Percentiles rank a stretch among this genome's conserved stretches.
Evolutionary conservation across 53 echinoderm and acorn worm genomes (phyloP).

Genomic region (Patiria pectinifera): DNA sequence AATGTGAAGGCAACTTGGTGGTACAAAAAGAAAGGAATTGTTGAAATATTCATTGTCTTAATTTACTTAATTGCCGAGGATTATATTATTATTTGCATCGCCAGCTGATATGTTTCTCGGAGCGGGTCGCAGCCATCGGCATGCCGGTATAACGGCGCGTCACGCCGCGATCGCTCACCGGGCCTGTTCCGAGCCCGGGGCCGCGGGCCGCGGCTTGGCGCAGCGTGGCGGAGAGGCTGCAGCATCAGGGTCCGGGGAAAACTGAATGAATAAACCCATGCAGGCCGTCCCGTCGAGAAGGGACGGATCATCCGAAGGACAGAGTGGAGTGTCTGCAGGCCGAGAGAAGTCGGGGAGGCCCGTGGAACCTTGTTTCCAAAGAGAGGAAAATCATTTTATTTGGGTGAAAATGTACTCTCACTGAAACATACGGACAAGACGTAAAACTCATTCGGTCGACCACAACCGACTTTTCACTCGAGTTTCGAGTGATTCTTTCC

Average conservation of each 20-base stretch:
- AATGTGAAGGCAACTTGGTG: neutral
- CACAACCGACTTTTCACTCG: too few relatives aligned
- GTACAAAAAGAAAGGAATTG: neutral
- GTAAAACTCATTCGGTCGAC: too few relatives aligned
- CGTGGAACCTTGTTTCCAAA: too few relatives aligned
- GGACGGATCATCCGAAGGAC: constrained; percentile 14
- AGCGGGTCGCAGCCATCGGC: constrained; percentile 10
- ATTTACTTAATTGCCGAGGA: neutral
- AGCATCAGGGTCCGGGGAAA: neutral
- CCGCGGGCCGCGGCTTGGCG: neutral
- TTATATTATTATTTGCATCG: neutral
- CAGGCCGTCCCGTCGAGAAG: neutral
- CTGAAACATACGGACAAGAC: too few relatives aligned
- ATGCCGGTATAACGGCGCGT: constrained; percentile 18
- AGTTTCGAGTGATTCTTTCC: too few relatives aligned
- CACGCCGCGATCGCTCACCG: constrained; percentile 43
- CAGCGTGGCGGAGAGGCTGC: neutral
- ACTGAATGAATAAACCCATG: neutral
- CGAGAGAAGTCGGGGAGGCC: neutral
- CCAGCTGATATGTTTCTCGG: constrained; percentile 19
- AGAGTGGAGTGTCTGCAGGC: neutral
- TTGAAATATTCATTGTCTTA: neutral
- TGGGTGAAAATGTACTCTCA: neutral
- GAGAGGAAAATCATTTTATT: neutral
- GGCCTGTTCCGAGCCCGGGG: constrained; percentile 58